Percentiles rank a stretch among this genome's conserved stretches.
These are phyloP conservation scores for Saguinus midas DNA, from an alignment of 2,113 vertebrate genomes.

Conservation along the genomic window DNA sequence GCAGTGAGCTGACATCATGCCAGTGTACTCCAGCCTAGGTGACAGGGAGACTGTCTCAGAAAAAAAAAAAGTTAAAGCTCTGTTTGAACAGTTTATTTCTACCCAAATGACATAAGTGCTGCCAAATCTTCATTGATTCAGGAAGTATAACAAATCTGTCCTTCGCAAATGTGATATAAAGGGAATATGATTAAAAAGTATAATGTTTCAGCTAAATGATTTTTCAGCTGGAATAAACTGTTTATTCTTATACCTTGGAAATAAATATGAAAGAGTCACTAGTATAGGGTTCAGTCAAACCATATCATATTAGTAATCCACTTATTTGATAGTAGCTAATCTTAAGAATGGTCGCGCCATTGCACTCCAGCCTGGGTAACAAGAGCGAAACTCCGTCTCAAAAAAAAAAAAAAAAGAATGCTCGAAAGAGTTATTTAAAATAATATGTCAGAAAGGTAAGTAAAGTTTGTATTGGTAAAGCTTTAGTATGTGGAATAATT, in stretches of 20 bases:
- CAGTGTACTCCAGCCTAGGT: no score
- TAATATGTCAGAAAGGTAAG: not conserved
- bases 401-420: not conserved
- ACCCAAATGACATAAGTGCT: not conserved
- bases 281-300: not conserved
- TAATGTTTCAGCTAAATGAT: not conserved
- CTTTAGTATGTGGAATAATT: not conserved
- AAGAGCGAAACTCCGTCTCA: no score
- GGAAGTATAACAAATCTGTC: not conserved
- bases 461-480: not conserved
- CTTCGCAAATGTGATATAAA: not conserved
- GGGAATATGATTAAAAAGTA: not conserved
- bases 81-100: not conserved
- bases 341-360: not conserved
- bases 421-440: conserved; percentile 31
- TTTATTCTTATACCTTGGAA: conserved; percentile 9
- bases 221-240: not conserved
- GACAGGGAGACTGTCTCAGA: no score
- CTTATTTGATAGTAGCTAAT: not conserved
- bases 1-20: no score
- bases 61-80: not conserved
- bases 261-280: no score
- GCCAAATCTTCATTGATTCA: not conserved
- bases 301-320: not conserved
- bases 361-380: no score